phyloP scores from a whole-genome alignment of 1,140 invertebrate genomes.

The Cherax quadricarinatus region DNA sequence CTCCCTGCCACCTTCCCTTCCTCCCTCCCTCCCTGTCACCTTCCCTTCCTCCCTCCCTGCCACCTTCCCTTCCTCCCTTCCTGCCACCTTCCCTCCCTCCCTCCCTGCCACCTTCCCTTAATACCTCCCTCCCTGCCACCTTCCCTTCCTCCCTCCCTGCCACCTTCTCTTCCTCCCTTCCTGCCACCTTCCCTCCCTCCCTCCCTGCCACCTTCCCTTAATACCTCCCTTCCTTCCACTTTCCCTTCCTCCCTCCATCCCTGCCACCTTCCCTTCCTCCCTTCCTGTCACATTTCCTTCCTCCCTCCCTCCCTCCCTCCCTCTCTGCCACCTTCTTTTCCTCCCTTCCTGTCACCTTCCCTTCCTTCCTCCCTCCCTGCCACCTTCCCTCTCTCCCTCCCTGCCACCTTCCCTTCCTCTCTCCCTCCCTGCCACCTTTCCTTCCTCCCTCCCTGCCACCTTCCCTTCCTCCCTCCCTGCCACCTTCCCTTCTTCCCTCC shows the following conservation, averaged over 20 bases:
- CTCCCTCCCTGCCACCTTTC: neutral
- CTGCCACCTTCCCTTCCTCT: neutral
- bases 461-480: neutral
- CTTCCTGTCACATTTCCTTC: neutral
- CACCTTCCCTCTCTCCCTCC: neutral
- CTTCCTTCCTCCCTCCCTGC: neutral
- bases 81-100: no score
- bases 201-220: neutral
- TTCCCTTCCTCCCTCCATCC: conserved; percentile 8
- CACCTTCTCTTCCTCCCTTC: neutral
- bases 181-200: neutral
- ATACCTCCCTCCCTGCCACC: no score
- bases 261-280: conserved; percentile 5
- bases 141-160: neutral
- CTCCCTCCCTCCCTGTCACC: no score
- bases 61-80: no score
- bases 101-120: no score
- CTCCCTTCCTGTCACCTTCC: neutral
- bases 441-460: no score
- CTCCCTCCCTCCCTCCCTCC: neutral
- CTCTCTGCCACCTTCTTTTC: neutral
- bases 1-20: no score
- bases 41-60: no score
- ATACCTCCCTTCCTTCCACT: conserved; percentile 6
- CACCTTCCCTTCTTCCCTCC: neutral